Conservation (phyloP, 2,888 invertebrate species). For the Galeruca laticollis region DNA sequence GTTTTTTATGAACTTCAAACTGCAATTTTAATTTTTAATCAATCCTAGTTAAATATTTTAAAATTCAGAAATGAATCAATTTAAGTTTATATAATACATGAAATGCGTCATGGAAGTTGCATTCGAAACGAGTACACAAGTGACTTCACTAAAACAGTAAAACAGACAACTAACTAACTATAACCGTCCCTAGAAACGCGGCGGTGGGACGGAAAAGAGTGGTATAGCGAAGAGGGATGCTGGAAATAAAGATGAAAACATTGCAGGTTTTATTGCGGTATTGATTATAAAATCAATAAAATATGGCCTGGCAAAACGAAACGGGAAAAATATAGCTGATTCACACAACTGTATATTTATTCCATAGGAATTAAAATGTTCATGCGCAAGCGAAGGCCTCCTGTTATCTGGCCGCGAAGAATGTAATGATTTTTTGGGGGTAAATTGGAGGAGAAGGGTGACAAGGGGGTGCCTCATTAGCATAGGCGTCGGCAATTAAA, state of each 20-base stretch:
- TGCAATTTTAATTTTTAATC: too few species aligned
- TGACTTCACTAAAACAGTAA: constrained; percentile 13
- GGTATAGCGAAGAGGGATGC: constrained; percentile 57
- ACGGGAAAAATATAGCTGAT: constrained; percentile 67
- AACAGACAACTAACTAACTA: constrained; percentile 38
- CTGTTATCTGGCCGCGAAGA: constrained; percentile 71
- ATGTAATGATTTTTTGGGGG: constrained; percentile 91
- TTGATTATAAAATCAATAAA: constrained; percentile 70
- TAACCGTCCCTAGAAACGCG: constrained; percentile 39
- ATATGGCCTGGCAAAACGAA: constrained; percentile 63
- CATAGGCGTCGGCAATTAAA: constrained; percentile 62
- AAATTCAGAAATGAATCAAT: too few species aligned
- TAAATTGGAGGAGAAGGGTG: constrained; percentile 71
- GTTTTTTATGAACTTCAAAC: too few species aligned
- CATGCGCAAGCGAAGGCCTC: constrained; percentile 68
- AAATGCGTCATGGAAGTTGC: too few species aligned
- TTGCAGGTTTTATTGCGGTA: constrained; percentile 70
- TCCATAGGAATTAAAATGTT: constrained; percentile 67
- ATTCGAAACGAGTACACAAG: not conserved
- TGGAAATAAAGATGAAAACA: constrained; percentile 69
- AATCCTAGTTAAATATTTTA: too few species aligned
- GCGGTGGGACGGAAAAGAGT: constrained; percentile 27
- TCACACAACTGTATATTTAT: constrained; percentile 64
- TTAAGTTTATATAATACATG: too few species aligned
- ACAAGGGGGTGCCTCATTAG: constrained; percentile 66